These are phyloP conservation scores for Stomorhina lunata DNA, from an alignment of 2,888 invertebrate species.

Conservation along the genomic window DNA sequence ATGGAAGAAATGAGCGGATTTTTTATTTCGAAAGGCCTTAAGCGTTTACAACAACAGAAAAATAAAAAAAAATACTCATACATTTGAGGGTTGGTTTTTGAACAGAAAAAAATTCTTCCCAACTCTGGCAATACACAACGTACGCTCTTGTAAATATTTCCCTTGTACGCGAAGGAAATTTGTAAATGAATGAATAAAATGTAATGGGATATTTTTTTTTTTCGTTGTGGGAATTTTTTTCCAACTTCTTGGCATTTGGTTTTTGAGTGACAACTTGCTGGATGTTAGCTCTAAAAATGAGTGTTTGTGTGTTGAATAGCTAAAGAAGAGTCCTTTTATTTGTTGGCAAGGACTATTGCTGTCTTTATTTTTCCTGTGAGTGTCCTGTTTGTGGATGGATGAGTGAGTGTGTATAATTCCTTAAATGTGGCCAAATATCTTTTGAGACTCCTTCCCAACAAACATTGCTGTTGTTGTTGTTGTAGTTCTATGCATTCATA, in stretches of 20 bases:
- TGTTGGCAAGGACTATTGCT: conserved; percentile 41
- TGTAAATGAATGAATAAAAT: conserved; percentile 14
- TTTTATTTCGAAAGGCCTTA: conserved; percentile 27
- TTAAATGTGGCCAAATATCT: conserved; percentile 52
- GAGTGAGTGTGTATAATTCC: conserved; percentile 12
- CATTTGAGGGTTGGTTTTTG: conserved; percentile 54
- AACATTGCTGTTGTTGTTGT: conserved; percentile 25
- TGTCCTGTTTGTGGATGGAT: not conserved
- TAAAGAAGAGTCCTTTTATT: conserved; percentile 35
- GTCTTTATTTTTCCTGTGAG: conserved; percentile 48
- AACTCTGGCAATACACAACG: not conserved
- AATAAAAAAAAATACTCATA: conserved; percentile 32
- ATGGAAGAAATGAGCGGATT: conserved; percentile 17
- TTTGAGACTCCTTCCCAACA: conserved; percentile 35
- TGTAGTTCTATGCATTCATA: conserved; percentile 47
- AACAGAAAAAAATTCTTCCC: not conserved
- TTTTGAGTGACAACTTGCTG: conserved; percentile 58
- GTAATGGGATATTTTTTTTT: conserved; percentile 17
- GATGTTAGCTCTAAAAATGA: not conserved
- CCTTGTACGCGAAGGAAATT: not conserved
- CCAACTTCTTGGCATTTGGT: conserved; percentile 31
- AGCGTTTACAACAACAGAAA: not conserved
- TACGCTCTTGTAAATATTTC: conserved; percentile 9
- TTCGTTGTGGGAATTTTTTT: conserved; percentile 29
- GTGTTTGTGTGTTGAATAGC: not conserved